Evolutionary conservation across 2,888 invertebrate species (phyloP), one percentile per base, ranked within the genome.

Genomic region (Coelopa pilipes): DNA sequence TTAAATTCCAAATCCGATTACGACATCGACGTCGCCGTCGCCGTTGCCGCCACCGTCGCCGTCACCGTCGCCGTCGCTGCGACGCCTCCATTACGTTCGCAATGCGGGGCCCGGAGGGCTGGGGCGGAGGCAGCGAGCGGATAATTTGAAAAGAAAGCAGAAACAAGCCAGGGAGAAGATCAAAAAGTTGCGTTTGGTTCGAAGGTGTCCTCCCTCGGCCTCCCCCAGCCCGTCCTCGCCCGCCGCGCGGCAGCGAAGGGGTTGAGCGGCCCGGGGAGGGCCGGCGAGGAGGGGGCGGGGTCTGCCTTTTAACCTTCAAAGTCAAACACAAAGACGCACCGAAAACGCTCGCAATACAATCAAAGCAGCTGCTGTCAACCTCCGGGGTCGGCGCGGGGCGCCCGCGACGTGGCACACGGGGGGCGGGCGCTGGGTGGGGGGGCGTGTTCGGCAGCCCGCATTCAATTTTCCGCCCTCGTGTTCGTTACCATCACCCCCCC

Each of bases 1-100:
- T 71, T 60, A 71, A 71, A 71, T 71, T 65, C 55, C 71, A 71
- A 71, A 71, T 71, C 71, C 71, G 71, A 71, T 71, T 71, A 71
- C 21, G 50, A 21, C 24, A 50, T 66, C 66, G 50, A 49, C 50
- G 49, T 66, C 19, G 24, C 7, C 19, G 50, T 50, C 21, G 50
- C 15, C 15, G 21, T 34, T 5, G 59, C 5, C 53, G 53, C 4
- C 15, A 5, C 13, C 7, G 34, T 34, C 34, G 34, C 4, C 34
- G 2, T 34, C 34, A 34, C 34, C 7, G 34, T 34, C 34, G 34
- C 2, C 34, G 7, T 34, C 34, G 4, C 34, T 34, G 4, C 7
- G 34, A 34, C 2, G 34, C 34, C 34, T 34, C 34, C 34, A 34
- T 34, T 34, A 34, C 7, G 34, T 34, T 34, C 34, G 34, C 34